phyloP scores from a whole-genome alignment of 1,140 invertebrate species.

The Leptinotarsa defecta region DNA sequence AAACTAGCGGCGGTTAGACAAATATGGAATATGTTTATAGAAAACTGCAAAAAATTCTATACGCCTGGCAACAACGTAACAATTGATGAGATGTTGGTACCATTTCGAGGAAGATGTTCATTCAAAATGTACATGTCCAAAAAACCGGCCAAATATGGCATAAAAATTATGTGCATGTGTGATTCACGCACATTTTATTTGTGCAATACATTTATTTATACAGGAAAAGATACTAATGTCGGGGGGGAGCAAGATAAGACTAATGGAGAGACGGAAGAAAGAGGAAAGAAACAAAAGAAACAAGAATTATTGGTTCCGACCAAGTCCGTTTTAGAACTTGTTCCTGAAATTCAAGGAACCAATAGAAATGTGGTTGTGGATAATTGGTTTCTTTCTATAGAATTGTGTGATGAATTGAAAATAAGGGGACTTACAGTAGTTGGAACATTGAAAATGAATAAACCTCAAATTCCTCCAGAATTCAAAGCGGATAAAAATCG shows the following conservation, averaged over 20 bases:
- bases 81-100: slow-evolving; percentile 52
- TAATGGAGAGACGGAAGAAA: background rate
- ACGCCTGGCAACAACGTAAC: slow-evolving; percentile 33
- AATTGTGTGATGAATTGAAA: background rate
- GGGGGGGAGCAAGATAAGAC: slow-evolving; percentile 2
- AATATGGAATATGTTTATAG: slow-evolving; percentile 21
- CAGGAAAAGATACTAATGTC: background rate
- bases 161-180: slow-evolving; percentile 29
- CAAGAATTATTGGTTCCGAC: background rate
- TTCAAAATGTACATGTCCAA: slow-evolving; percentile 35
- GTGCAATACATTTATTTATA: background rate
- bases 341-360: background rate
- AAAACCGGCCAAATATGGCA: slow-evolving; percentile 36
- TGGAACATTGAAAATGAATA: background rate
- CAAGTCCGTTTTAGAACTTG: background rate
- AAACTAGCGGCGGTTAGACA: slow-evolving; percentile 15
- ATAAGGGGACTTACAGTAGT: background rate
- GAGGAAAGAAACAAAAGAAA: background rate
- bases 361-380: slow-evolving; percentile 11
- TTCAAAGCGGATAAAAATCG: background rate
- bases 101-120: slow-evolving; percentile 23
- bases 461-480: background rate
- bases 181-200: slow-evolving; percentile 23
- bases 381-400: slow-evolving; percentile 7
- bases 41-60: slow-evolving; percentile 20